Percentiles rank a stretch among this genome's conserved stretches.
These are phyloP conservation scores for Pseudopodoces humilis DNA, from an alignment of 2,113 vertebrate species.

Conservation along the genomic window DNA sequence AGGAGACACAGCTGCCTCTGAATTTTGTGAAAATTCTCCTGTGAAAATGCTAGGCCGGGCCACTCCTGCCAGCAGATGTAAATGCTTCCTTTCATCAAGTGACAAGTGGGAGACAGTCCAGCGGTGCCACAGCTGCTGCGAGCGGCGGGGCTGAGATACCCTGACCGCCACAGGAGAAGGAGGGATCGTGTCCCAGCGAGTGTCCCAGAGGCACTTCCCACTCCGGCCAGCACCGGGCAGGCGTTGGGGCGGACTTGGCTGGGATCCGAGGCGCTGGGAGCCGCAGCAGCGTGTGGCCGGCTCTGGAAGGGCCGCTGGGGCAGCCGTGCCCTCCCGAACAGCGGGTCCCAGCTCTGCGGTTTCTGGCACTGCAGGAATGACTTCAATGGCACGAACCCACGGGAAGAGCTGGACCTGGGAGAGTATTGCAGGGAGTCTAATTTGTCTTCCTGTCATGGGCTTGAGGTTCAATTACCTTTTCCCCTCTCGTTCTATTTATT, in stretches of 20 bases:
- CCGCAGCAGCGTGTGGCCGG: neutral
- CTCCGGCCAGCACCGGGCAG: neutral
- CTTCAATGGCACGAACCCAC: neutral
- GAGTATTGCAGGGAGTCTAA: neutral
- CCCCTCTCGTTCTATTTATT: neutral
- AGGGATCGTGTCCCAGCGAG: neutral
- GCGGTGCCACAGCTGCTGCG: neutral
- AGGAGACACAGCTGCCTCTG: neutral
- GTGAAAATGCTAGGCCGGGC: neutral
- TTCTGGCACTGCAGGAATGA: neutral
- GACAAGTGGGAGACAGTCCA: neutral
- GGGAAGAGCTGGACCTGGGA: neutral
- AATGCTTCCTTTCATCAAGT: neutral
- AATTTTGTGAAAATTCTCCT: neutral
- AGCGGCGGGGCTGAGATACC: neutral
- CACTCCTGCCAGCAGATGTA: neutral
- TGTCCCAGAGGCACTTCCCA: neutral
- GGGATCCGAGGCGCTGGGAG: neutral
- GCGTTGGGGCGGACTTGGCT: neutral
- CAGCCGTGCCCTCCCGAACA: neutral
- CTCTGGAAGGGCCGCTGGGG: neutral
- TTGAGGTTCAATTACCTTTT: neutral
- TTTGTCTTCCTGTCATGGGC: slow-evolving; percentile 28
- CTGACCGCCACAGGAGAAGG: accelerated
- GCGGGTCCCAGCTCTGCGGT: neutral